Evolutionary conservation across 2,888 invertebrate genomes (phyloP), one percentile per base, ranked within the genome.

Genomic region (Xylophagus ater): DNA sequence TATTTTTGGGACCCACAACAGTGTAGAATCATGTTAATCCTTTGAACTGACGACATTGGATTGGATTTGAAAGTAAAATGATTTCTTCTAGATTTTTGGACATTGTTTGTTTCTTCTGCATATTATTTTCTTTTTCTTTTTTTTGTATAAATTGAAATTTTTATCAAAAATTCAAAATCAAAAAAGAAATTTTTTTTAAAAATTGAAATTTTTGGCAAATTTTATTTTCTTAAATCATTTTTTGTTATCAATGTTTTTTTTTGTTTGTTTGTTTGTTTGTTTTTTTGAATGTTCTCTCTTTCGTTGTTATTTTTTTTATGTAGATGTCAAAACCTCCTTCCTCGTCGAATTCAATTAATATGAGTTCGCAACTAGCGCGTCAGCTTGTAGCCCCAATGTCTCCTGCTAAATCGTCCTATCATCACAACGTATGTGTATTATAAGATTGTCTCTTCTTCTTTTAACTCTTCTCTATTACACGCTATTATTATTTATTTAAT

Each of bases 381-480:
- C 71, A 72, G 64, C 69, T 72, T 62, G 70, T 71, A 56, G 71
- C 72, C 61, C 71, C 71, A 61, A 67, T 70, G 63, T 67, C 71
- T 60, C 60, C 68, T 41, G 57, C 58, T 56, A 66, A 63, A 58
- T 58, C 69, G 46, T 47, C 54, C 53, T 66, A 68, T 64, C 69
- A 70, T 35, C 44, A 44, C 68, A 50, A 50, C 49, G 52, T 53
- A 53, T 47, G 53, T 53, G 45, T 29, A 46, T 29, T 37, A 28
- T 34, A n/a, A n/a, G n/a, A n/a, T n/a, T n/a, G n/a, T n/a, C n/a
- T n/a, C n/a, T n/a, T n/a, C n/a, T n/a, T n/a, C n/a, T n/a, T n/a
- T n/a, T n/a, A n/a, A n/a, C n/a, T n/a, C n/a, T n/a, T n/a, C n/a
- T n/a, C n/a, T n/a, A n/a, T n/a, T n/a, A n/a, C n/a, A n/a, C n/a